These are phyloP conservation scores for Mycetomoellerius zeteki DNA, from an alignment of 1,140 invertebrate genomes.

Conservation along the genomic window DNA sequence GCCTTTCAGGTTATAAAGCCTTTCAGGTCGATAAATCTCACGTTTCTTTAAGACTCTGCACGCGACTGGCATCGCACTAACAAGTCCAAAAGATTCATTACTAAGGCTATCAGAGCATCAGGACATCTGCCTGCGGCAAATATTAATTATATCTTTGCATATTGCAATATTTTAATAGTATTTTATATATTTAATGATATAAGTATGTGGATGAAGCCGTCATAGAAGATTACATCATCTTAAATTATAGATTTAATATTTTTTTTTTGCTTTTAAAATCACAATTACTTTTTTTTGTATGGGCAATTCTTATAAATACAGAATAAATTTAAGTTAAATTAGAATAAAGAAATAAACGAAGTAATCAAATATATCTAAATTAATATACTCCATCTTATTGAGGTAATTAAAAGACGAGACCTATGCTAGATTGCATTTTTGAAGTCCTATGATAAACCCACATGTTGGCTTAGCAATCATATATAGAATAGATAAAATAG, in stretches of 20 bases:
- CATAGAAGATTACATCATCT: not conserved
- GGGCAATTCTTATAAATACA: too few species aligned
- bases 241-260: too few species aligned
- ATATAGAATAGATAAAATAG: slow-evolving; percentile 90
- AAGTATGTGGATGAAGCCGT: not conserved
- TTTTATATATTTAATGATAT: not conserved
- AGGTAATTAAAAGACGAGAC: too few species aligned
- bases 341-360: too few species aligned
- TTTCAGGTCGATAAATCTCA: not conserved
- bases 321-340: too few species aligned
- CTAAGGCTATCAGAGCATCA: slow-evolving; percentile 42
- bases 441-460: slow-evolving; percentile 90
- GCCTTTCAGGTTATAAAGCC: not conserved
- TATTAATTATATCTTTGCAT: slow-evolving; percentile 22
- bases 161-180: slow-evolving; percentile 19
- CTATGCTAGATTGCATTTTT: slow-evolving; percentile 64
- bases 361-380: too few species aligned
- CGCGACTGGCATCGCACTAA: slow-evolving; percentile 12
- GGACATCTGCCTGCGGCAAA: slow-evolving; percentile 23
- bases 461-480: slow-evolving; percentile 91
- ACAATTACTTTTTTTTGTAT: too few species aligned
- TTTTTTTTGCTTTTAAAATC: too few species aligned
- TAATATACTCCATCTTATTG: too few species aligned
- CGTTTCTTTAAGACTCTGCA: slow-evolving; percentile 18
- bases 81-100: slow-evolving; percentile 29